These are phyloP conservation scores for Carassius carassius DNA, from an alignment of 2,113 vertebrate species.

Conservation along the genomic window DNA sequence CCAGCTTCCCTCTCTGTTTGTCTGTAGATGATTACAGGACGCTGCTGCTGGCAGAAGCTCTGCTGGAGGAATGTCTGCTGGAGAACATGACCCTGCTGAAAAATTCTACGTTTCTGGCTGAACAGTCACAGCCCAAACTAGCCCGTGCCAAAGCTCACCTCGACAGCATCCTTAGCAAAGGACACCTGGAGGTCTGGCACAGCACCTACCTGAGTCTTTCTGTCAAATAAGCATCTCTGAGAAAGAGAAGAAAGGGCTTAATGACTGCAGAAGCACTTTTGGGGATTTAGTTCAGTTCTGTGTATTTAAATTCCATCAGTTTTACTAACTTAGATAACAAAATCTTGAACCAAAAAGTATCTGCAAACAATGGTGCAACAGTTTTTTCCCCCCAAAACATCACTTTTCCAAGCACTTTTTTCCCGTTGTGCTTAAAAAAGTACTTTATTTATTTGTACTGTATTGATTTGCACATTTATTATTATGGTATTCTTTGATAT, in stretches of 20 bases:
- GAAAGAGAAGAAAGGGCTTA: neutral
- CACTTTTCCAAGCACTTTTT: neutral
- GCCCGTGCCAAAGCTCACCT: slow-evolving; percentile 82
- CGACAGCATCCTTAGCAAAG: slow-evolving; percentile 84
- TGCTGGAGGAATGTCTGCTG: slow-evolving; percentile 88
- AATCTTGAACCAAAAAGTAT: neutral
- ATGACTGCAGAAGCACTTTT: neutral
- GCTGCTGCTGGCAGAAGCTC: slow-evolving; percentile 85
- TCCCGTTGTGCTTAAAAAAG: no score
- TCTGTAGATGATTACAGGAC: slow-evolving; percentile 85
- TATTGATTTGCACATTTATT: neutral
- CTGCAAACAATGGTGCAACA: neutral
- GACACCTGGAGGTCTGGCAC: slow-evolving; percentile 79
- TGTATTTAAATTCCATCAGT: neutral
- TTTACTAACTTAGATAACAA: neutral
- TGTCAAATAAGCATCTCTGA: neutral
- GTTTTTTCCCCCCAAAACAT: neutral
- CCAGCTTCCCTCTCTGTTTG: neutral
- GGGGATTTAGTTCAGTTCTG: neutral
- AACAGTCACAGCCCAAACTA: slow-evolving; percentile 83
- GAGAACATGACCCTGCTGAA: slow-evolving; percentile 85
- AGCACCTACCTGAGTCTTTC: neutral
- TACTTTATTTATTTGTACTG: neutral
- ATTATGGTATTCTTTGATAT: neutral
- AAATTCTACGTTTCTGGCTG: slow-evolving; percentile 79